Percentiles rank a stretch among this genome's conserved stretches.
Conservation (phyloP, 2,797 vertebrate genomes). For the Neosilurus hyrtlii region DNA sequence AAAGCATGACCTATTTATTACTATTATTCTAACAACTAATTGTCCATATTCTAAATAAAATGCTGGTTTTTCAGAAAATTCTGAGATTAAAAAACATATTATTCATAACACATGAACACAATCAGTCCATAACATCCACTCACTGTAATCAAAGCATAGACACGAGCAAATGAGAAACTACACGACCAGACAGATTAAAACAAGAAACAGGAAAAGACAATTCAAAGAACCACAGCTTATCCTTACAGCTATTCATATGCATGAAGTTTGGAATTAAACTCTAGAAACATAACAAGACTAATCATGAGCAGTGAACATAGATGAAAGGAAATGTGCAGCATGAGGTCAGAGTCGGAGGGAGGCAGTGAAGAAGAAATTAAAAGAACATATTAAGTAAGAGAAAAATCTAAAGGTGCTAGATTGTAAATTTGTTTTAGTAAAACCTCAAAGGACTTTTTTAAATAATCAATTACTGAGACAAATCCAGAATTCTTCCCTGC, state of each 20-base stretch:
- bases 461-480: not conserved
- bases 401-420: not conserved
- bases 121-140: not conserved
- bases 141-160: not conserved
- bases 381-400: not conserved
- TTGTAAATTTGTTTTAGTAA: constrained; percentile 15
- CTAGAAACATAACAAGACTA: not conserved
- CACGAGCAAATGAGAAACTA: not conserved
- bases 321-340: not conserved
- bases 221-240: not conserved
- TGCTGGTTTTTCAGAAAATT: not conserved
- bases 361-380: not conserved
- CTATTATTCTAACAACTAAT: not conserved
- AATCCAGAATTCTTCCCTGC: not conserved
- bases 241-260: not conserved
- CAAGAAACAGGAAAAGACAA: not conserved
- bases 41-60: not conserved
- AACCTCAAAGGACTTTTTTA: not conserved
- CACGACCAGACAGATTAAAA: not conserved
- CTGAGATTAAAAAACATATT: not conserved
- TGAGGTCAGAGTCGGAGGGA: not conserved
- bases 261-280: too few species aligned
- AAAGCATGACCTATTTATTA: not conserved
- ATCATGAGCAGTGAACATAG: not conserved
- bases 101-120: not conserved